These are phyloP conservation scores for Opisthograptis luteolata DNA, from an alignment of 2,888 invertebrate species.

Conservation along the genomic window DNA sequence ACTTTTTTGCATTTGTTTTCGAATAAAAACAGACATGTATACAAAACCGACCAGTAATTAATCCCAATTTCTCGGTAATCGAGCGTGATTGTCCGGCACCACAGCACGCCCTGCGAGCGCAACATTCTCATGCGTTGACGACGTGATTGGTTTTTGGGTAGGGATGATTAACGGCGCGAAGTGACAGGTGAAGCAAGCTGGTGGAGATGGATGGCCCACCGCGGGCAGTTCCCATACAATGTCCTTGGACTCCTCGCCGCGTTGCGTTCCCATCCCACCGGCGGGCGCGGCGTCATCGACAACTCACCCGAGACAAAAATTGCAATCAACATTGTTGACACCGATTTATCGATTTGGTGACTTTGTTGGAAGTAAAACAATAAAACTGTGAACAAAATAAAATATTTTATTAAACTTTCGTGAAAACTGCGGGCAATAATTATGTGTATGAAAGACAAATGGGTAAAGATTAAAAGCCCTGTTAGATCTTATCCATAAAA, in stretches of 20 bases:
- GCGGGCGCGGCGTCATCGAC: slow-evolving; percentile 45
- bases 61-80: slow-evolving; percentile 30
- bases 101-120: slow-evolving; percentile 32
- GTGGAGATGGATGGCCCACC: slow-evolving; percentile 61
- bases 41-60: slow-evolving; percentile 23
- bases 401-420: too few species aligned
- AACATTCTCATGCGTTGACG: slow-evolving; percentile 49
- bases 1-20: not conserved
- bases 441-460: too few species aligned
- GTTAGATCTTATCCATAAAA: not conserved
- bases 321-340: slow-evolving; percentile 26
- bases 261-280: slow-evolving; percentile 52
- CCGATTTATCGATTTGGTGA: slow-evolving; percentile 17
- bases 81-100: slow-evolving; percentile 28
- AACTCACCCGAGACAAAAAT: slow-evolving; percentile 40
- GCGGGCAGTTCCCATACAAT: slow-evolving; percentile 70
- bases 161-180: slow-evolving; percentile 59
- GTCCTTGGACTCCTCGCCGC: slow-evolving; percentile 33
- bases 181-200: slow-evolving; percentile 53
- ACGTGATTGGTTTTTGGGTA: slow-evolving; percentile 52
- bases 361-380: not conserved
- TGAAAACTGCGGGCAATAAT: too few species aligned
- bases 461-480: too few species aligned
- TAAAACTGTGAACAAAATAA: not conserved
- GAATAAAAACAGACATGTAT: not conserved